Percentiles rank a stretch among this genome's conserved stretches.
phyloP scores from a whole-genome alignment of 2,888 invertebrate species.

The Acanthosepion lycidas region DNA sequence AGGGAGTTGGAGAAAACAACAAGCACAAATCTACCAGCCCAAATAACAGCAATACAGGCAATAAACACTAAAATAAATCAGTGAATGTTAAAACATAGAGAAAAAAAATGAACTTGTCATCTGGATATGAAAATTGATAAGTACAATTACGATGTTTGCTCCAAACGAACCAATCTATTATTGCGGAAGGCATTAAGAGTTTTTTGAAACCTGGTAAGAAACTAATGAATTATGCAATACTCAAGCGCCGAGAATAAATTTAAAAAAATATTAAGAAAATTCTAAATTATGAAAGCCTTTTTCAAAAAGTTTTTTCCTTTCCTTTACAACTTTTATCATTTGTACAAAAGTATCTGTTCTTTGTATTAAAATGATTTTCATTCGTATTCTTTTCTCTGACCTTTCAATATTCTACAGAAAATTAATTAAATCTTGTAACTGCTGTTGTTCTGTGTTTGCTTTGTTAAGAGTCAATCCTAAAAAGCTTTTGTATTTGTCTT shows the following conservation, averaged over 20 bases:
- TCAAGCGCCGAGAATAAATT: not conserved
- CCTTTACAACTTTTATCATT: too few species aligned
- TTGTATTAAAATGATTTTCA: constrained; percentile 6
- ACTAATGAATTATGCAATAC: not conserved
- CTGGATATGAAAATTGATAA: not conserved
- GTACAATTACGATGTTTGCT: not conserved
- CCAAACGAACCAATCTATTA: not conserved
- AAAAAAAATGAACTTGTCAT: not conserved
- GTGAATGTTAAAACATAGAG: not conserved
- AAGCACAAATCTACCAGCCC: not conserved
- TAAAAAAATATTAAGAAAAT: not conserved
- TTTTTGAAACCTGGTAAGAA: not conserved
- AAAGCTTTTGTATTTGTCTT: not conserved
- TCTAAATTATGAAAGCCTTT: not conserved
- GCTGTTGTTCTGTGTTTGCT: not conserved
- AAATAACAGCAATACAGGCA: not conserved
- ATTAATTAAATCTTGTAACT: not conserved
- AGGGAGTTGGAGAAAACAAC: not conserved
- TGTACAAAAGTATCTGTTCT: not conserved
- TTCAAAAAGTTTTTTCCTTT: not conserved
- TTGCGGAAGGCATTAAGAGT: not conserved
- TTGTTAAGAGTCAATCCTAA: too few species aligned
- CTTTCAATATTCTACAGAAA: not conserved
- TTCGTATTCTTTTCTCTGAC: not conserved
- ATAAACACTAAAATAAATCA: not conserved